A percentile compares a stretch with the other conserved stretches of the same genome.
These are phyloP conservation scores for Leptoclinus maculatus DNA, from an alignment of 2,797 vertebrate genomes.

Conservation along the genomic window DNA sequence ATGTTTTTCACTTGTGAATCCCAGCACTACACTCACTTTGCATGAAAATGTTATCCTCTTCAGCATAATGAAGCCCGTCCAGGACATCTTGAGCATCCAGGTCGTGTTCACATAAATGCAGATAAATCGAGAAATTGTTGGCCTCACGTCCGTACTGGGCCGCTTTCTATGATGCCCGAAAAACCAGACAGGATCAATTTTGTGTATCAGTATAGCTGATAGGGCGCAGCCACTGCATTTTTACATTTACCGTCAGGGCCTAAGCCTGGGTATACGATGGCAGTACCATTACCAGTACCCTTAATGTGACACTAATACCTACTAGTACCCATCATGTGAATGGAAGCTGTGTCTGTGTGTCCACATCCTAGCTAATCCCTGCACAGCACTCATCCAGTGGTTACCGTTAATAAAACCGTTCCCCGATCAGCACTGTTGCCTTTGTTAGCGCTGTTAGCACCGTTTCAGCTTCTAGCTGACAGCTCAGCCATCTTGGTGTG, in stretches of 20 bases:
- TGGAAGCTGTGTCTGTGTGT: too few species aligned
- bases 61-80: neutral
- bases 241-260: neutral
- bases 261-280: too few species aligned
- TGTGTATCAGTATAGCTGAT: neutral
- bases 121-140: neutral
- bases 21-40: neutral
- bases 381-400: too few species aligned
- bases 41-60: constrained; percentile 10
- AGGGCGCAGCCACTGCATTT: neutral
- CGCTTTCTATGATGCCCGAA: neutral
- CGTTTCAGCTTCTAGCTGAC: neutral
- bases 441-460: neutral
- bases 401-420: too few species aligned
- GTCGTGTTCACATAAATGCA: neutral
- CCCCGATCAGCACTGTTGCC: too few species aligned
- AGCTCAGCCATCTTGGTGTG: neutral
- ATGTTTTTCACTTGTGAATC: constrained; percentile 51
- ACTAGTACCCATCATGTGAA: neutral
- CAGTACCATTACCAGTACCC: too few species aligned
- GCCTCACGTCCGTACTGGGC: neutral
- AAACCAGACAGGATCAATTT: constrained; percentile 1
- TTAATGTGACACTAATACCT: too few species aligned
- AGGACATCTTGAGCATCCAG: constrained; percentile 5
- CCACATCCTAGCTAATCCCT: too few species aligned